Conservation (phyloP, 2,888 invertebrate genomes). For the Drosophila meridionalis region DNA sequence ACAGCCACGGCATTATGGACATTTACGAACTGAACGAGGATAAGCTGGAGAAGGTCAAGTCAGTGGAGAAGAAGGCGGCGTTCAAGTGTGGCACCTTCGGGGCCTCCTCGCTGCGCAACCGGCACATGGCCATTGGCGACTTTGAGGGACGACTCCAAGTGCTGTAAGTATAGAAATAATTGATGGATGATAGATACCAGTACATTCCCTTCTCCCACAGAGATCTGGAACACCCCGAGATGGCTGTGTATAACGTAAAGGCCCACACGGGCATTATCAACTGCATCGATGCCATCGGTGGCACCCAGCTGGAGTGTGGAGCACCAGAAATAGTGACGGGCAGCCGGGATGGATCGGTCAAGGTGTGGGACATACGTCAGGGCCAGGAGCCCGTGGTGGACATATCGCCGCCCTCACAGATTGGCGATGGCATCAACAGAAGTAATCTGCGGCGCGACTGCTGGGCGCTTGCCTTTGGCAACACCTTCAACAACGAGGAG, state of each 20-base stretch:
- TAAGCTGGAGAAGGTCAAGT: slow-evolving; percentile 89
- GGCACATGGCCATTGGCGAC: slow-evolving; percentile 95
- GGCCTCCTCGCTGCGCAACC: slow-evolving; percentile 91
- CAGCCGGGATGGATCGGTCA: slow-evolving; percentile 96
- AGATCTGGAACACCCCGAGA: slow-evolving; percentile 91
- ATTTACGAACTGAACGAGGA: slow-evolving; percentile 91
- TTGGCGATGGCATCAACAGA: slow-evolving; percentile 87
- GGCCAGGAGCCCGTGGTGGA: slow-evolving; percentile 94
- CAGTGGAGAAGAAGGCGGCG: slow-evolving; percentile 92
- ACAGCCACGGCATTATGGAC: slow-evolving; percentile 94
- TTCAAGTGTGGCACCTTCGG: slow-evolving; percentile 98
- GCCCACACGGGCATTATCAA: slow-evolving; percentile 95
- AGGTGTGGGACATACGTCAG: slow-evolving; percentile 98
- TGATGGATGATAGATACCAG: no score
- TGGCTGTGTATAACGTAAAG: slow-evolving; percentile 91
- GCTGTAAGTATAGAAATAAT: slow-evolving; percentile 87
- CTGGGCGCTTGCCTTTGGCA: slow-evolving; percentile 97
- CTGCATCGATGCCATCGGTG: slow-evolving; percentile 95
- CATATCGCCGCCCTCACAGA: slow-evolving; percentile 86
- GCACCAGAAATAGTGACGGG: slow-evolving; percentile 98
- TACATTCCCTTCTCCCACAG: slow-evolving; percentile 84
- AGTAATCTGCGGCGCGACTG: slow-evolving; percentile 89
- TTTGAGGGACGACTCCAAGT: slow-evolving; percentile 94
- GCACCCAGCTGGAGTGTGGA: slow-evolving; percentile 92
- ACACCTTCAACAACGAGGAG: slow-evolving; percentile 94